phyloP scores from a whole-genome alignment of 2,888 invertebrate species.

The Cordilura impudica region DNA sequence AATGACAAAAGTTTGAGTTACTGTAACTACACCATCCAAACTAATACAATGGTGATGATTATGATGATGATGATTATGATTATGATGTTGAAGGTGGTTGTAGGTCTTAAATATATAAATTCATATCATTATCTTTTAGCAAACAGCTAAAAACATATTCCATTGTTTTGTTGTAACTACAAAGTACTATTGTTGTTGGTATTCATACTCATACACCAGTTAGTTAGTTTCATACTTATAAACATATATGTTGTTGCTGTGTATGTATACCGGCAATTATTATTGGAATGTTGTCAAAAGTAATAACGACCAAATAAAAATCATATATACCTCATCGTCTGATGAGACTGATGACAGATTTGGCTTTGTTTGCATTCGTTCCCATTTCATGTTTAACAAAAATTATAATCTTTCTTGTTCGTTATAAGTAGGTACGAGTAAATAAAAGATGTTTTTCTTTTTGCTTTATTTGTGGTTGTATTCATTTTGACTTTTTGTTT shows the following conservation, averaged over 20 bases:
- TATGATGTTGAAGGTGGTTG: not conserved
- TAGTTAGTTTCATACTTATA: constrained; percentile 1
- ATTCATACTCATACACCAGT: not conserved
- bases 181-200: not conserved
- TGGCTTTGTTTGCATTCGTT: not conserved
- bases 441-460: not conserved
- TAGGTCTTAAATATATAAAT: not conserved
- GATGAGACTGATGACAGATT: constrained; percentile 26
- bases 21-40: not conserved
- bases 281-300: constrained; percentile 61
- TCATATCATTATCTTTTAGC: constrained; percentile 36
- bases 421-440: not conserved
- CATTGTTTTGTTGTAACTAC: constrained; percentile 8
- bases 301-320: constrained; percentile 34
- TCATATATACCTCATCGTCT: constrained; percentile 1
- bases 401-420: not conserved
- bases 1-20: constrained; percentile 4
- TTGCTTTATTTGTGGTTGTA: not conserved
- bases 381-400: not conserved
- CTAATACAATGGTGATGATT: not conserved
- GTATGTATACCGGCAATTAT: constrained; percentile 44
- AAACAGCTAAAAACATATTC: constrained; percentile 30
- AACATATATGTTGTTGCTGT: not conserved
- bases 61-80: not conserved
- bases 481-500: not conserved